phyloP scores from a whole-genome alignment of 2,797 vertebrate species.

The Delichon dasypus region DNA sequence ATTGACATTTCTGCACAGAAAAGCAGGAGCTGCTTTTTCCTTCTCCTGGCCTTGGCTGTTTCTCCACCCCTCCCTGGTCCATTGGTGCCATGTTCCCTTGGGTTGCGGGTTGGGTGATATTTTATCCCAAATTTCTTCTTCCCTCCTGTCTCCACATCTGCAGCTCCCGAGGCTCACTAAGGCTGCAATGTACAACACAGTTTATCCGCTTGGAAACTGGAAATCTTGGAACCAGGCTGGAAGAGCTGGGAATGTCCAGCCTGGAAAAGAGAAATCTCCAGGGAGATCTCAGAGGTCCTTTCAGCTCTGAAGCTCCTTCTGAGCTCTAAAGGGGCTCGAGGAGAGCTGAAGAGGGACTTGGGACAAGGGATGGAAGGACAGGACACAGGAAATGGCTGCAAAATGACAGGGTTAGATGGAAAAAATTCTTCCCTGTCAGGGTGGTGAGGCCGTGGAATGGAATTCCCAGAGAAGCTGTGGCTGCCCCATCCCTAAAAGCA shows the following conservation, averaged over 20 bases:
- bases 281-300: neutral
- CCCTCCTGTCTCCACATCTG: neutral
- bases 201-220: neutral
- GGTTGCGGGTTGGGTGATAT: neutral
- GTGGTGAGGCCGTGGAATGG: rapidly evolving
- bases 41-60: neutral
- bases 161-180: rapidly evolving
- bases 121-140: neutral
- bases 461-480: neutral
- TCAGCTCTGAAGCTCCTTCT: no score
- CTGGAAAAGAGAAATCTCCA: rapidly evolving
- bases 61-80: neutral
- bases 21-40: rapidly evolving
- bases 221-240: neutral
- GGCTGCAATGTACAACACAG: neutral
- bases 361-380: neutral
- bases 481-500: neutral
- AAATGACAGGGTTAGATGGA: neutral
- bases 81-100: neutral
- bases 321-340: neutral
- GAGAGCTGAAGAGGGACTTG: neutral
- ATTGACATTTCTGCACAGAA: neutral
- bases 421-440: neutral
- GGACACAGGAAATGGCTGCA: neutral
- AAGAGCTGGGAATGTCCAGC: neutral